A percentile compares a stretch with the other conserved stretches of the same genome.
Evolutionary conservation across 1,140 invertebrate genomes (phyloP).

Genomic region (Phortica variegata): DNA sequence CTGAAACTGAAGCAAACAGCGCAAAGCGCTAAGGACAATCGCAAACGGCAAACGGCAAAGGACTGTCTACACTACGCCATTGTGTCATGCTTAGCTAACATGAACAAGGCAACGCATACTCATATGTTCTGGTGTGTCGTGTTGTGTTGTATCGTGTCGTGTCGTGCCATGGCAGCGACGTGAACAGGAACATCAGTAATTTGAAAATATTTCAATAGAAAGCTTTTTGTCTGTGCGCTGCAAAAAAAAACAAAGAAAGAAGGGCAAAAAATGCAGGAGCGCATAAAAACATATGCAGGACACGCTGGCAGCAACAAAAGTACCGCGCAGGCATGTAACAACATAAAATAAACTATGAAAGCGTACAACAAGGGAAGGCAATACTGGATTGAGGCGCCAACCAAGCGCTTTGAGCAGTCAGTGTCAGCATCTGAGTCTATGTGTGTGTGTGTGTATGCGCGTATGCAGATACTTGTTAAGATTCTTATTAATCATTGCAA

Average conservation of each 20-base stretch:
- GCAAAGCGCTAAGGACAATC: slow-evolving; percentile 14
- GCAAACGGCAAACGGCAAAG: neutral
- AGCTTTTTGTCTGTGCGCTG: too few species aligned
- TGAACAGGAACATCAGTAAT: slow-evolving; percentile 30
- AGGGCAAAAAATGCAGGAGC: slow-evolving; percentile 6
- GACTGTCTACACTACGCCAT: too few species aligned
- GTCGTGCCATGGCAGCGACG: too few species aligned
- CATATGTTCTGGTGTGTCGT: slow-evolving; percentile 10
- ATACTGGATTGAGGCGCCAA: slow-evolving; percentile 29
- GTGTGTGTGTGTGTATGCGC: neutral
- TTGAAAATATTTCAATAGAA: slow-evolving; percentile 54
- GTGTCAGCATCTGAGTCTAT: slow-evolving; percentile 1
- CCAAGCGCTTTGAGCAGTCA: slow-evolving; percentile 12
- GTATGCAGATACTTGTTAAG: slow-evolving; percentile 24
- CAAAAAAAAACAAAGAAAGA: slow-evolving; percentile 25
- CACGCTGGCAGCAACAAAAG: neutral
- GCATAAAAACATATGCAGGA: neutral
- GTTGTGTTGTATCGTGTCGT: too few species aligned
- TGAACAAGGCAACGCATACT: neutral
- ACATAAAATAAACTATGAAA: neutral
- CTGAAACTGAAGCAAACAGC: slow-evolving; percentile 8
- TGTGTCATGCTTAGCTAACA: too few species aligned
- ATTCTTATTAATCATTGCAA: slow-evolving; percentile 28
- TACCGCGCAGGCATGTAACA: neutral
- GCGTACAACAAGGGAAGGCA: slow-evolving; percentile 22